These are phyloP conservation scores for Apis dorsata DNA, from an alignment of 1,140 invertebrate species.

Conservation along the genomic window DNA sequence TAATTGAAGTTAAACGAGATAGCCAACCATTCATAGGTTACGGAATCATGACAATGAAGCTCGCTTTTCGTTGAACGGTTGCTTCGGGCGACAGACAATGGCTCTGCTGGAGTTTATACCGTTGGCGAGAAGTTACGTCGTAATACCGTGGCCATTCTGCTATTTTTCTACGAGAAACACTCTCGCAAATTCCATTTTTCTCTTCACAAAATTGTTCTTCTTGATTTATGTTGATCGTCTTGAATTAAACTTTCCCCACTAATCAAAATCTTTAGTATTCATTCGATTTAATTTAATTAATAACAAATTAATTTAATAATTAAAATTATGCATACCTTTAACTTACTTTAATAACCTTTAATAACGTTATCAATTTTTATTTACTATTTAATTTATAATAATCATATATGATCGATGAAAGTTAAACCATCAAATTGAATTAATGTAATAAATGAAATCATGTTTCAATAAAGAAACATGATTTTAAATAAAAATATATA, in stretches of 20 bases:
- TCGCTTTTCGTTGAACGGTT: constrained; percentile 62
- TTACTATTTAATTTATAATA: too few species aligned
- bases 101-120: constrained; percentile 71
- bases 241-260: neutral
- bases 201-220: constrained; percentile 41
- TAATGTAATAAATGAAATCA: too few species aligned
- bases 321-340: too few species aligned
- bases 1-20: constrained; percentile 77
- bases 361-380: too few species aligned
- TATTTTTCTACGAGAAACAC: constrained; percentile 52
- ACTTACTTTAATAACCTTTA: too few species aligned
- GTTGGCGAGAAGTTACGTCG: constrained; percentile 53
- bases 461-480: too few species aligned
- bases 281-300: too few species aligned
- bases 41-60: constrained; percentile 71
- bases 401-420: too few species aligned
- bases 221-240: neutral
- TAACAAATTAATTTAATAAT: too few species aligned
- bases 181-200: constrained; percentile 4
- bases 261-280: too few species aligned
- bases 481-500: too few species aligned
- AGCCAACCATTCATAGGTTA: constrained; percentile 70
- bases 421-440: too few species aligned
- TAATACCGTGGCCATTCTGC: constrained; percentile 47
- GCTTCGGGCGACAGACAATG: constrained; percentile 70